Base-by-base conservation (phyloP, 2,113 vertebrate genomes). In the Irena cyanogastra region DNA sequence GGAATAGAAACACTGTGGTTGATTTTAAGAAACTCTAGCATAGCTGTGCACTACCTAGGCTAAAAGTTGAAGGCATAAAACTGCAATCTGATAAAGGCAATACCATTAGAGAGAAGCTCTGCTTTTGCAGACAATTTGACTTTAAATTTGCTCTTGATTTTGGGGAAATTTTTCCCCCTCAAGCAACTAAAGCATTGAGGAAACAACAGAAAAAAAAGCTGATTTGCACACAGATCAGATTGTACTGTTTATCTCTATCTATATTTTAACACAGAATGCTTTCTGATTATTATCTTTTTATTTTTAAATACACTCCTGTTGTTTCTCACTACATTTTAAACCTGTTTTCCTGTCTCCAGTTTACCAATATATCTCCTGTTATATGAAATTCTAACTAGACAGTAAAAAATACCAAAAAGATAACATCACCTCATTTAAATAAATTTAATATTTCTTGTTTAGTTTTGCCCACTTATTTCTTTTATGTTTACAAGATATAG, bases 151-250 rank as follows among this genome's bases (percentile, higher is more conserved):
- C 21, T 19, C 16, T 47, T 59, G 16, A 0, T 28, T 90, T 66
- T 11, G 47, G 20, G n/a, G 7, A 27, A 11, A 3, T 8, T 23
- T 14, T 12, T 3, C 2, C 13, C 12, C 30, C 9, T 35, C 7
- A 35, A 68, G 31, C 2, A 13, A 93, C n/a, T 23, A 66, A 81
- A 89, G 1, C 0, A 1, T 59, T 82, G 39, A 92, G 39, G 64
- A 78, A 69, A 78, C 1, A 44, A 49, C 4, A 84, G 15, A 5
- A 59, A 81, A 81, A 37, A 54, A 6, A 22, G 6, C 9, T 53
- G 6, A 21, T 91, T 63, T 84, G 17, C 20, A 8, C 11, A 13
- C 21, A 23, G 19, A 69, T 6, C 10, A 53, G 28, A 41, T 26
- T 70, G 7, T 45, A 24, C 3, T 56, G 1, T 50, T 91, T 80